A percentile compares a stretch with the other conserved stretches of the same genome.
These are phyloP conservation scores for Trypoxylus dichotomus DNA, from an alignment of 1,140 invertebrate genomes.

Conservation along the genomic window DNA sequence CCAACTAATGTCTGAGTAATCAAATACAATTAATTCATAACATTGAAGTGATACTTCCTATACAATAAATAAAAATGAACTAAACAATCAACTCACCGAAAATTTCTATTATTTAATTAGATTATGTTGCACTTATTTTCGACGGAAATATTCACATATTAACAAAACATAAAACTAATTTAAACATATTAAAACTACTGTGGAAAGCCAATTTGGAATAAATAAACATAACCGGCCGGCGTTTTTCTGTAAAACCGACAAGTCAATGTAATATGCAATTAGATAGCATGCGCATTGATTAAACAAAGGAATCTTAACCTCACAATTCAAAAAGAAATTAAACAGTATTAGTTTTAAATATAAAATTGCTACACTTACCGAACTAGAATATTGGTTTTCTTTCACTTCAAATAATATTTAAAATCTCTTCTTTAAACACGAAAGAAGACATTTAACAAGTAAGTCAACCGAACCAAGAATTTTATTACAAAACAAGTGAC, in stretches of 20 bases:
- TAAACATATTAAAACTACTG: neutral
- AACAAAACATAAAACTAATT: neutral
- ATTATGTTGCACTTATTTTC: neutral
- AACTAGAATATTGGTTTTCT: neutral
- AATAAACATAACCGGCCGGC: constrained; percentile 41
- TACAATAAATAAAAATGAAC: too few species aligned
- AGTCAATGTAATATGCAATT: constrained; percentile 38
- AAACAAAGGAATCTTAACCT: constrained; percentile 22
- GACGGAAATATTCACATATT: neutral
- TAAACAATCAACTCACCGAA: neutral
- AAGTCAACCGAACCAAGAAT: neutral
- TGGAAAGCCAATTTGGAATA: constrained; percentile 26
- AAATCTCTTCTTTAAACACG: neutral
- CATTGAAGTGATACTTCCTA: too few species aligned
- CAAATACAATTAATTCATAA: too few species aligned
- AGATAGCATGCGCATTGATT: constrained; percentile 9
- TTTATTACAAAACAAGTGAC: constrained; percentile 20
- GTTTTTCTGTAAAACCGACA: constrained; percentile 40
- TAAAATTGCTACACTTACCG: neutral
- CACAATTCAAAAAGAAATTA: constrained; percentile 23
- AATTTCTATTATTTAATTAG: neutral
- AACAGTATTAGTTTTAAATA: neutral
- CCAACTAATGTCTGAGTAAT: too few species aligned
- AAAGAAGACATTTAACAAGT: neutral
- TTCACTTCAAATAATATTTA: neutral